A percentile compares a stretch with the other conserved stretches of the same genome.
Conservation (phyloP, 2,888 invertebrate species). For the Neocrepidodera transversa region DNA sequence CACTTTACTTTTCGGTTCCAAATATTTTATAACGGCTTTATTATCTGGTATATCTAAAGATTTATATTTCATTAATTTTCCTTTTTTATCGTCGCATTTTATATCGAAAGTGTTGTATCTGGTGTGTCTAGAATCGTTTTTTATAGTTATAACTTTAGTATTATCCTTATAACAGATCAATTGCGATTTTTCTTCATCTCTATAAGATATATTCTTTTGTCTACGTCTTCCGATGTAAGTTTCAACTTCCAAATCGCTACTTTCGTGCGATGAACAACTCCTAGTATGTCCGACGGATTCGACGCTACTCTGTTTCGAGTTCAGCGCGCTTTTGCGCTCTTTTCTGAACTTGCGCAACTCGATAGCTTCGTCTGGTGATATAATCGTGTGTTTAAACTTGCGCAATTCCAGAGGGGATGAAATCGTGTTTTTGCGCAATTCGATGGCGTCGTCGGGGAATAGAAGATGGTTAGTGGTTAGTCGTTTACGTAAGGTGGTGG, state of each 20-base stretch:
- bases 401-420: too few relatives aligned
- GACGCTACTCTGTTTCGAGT: constrained; percentile 49
- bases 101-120: constrained; percentile 59
- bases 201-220: constrained; percentile 49
- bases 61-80: constrained; percentile 55
- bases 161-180: constrained; percentile 57
- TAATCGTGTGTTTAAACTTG: constrained; percentile 34
- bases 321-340: constrained; percentile 33
- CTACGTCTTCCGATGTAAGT: constrained; percentile 41
- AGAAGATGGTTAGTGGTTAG: constrained; percentile 38
- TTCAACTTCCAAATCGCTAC: constrained; percentile 55
- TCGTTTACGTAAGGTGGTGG: constrained; percentile 48
- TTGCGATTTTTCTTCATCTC: constrained; percentile 57
- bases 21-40: constrained; percentile 55
- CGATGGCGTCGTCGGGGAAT: constrained; percentile 42
- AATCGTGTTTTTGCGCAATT: constrained; percentile 47
- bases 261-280: constrained; percentile 52
- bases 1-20: constrained; percentile 56
- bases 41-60: constrained; percentile 54
- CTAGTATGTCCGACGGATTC: constrained; percentile 50
- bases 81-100: constrained; percentile 47
- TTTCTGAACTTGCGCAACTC: constrained; percentile 45
- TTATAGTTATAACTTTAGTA: constrained; percentile 54
- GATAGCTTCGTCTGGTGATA: constrained; percentile 42
- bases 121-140: constrained; percentile 54